These are phyloP conservation scores for Eupristina koningsbergeri DNA, from an alignment of 1,140 invertebrate species.

Conservation along the genomic window DNA sequence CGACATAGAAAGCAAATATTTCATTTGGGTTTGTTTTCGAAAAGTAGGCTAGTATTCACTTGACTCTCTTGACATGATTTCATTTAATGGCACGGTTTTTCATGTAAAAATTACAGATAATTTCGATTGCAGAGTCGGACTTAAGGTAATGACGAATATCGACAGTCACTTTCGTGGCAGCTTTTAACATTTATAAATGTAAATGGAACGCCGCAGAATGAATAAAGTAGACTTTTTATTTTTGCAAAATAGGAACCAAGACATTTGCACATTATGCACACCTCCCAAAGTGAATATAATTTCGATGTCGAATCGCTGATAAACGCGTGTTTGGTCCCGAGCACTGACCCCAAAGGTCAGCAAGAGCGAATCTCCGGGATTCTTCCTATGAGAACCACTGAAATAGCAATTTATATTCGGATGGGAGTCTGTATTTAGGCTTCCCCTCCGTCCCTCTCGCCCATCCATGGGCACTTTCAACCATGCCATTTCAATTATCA, in stretches of 20 bases:
- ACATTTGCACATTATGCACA: too few relatives aligned
- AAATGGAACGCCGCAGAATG: not conserved
- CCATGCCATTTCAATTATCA: constrained; percentile 66
- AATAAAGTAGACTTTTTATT: too few relatives aligned
- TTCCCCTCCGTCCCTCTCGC: constrained; percentile 8
- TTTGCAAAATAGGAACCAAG: too few relatives aligned
- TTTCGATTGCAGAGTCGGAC: not conserved
- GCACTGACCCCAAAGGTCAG: not conserved
- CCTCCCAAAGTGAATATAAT: too few relatives aligned
- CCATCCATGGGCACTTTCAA: constrained; percentile 36
- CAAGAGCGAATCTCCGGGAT: not conserved
- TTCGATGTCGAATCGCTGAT: too few relatives aligned
- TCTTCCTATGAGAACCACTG: constrained; percentile 7
- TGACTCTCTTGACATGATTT: not conserved
- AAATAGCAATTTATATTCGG: constrained; percentile 21
- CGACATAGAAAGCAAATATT: not conserved
- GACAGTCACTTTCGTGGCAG: not conserved
- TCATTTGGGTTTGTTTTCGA: not conserved
- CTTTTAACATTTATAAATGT: not conserved
- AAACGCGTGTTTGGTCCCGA: too few relatives aligned
- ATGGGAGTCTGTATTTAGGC: constrained; percentile 23
- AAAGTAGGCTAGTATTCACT: not conserved
- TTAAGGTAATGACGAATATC: not conserved
- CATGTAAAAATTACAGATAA: not conserved
- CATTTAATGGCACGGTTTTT: not conserved